Evolutionary conservation across 2,888 invertebrate species (phyloP).

Genomic region (Leptarthrus brevirostris): DNA sequence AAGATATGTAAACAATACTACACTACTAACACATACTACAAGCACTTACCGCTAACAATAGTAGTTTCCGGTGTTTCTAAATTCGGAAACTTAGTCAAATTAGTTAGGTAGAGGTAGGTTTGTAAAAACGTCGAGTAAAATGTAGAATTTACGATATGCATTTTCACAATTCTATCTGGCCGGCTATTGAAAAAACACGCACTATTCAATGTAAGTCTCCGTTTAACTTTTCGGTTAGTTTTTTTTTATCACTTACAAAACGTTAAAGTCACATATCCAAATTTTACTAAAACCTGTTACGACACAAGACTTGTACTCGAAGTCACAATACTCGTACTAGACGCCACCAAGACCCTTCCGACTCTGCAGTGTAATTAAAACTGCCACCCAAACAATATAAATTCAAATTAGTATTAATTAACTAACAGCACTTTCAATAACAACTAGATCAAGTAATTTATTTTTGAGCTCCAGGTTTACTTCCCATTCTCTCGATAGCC

Average conservation of each 20-base stretch:
- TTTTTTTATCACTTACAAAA: background rate
- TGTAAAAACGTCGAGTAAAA: too few relatives aligned
- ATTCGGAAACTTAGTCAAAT: too few relatives aligned
- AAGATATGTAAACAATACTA: too few relatives aligned
- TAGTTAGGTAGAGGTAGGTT: too few relatives aligned
- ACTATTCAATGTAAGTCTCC: too few relatives aligned
- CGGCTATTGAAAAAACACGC: too few relatives aligned
- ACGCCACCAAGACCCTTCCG: background rate
- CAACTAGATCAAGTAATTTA: background rate
- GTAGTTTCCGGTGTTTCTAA: too few relatives aligned
- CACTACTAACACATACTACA: too few relatives aligned
- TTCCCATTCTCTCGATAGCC: background rate
- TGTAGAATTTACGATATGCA: conserved; percentile 64
- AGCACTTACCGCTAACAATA: too few relatives aligned
- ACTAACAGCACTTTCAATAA: background rate
- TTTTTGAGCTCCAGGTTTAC: background rate
- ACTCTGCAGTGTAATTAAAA: background rate
- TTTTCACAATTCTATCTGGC: too few relatives aligned
- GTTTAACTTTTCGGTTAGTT: too few relatives aligned
- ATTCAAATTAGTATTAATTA: background rate
- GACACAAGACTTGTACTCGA: too few relatives aligned
- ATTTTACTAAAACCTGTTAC: background rate
- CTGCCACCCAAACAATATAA: background rate
- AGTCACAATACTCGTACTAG: background rate
- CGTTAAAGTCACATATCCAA: background rate